Base-by-base conservation (phyloP, 2,888 invertebrate species). In the Carterocephalus palaemon region DNA sequence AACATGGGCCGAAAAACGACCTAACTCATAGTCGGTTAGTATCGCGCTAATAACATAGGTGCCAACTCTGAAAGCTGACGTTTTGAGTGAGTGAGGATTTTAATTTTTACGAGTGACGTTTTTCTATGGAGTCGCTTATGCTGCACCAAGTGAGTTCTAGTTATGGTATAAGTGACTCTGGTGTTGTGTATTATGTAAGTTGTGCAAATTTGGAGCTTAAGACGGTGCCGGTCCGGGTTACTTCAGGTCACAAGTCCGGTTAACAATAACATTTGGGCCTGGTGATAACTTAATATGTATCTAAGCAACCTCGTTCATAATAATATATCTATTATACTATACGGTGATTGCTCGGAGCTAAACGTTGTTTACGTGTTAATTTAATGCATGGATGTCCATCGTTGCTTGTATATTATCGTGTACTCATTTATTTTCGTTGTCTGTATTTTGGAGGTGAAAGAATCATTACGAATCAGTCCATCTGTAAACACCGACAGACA, bases 71-170 rank as follows among this genome's bases (percentile, higher is more conserved):
- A 56, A 57, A 54, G 58, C 60, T 58, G 58, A 57, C 60, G 58
- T 67, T 70, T 70, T 74, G 75, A 75, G 84, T 84, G 82, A 83
- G 85, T 84, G 83, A 67, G 70, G 69, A 57, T 69, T 72, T 72
- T 68, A 31, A 65, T 65, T 74, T 67, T 60, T 70, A 67, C 60
- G 61, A 64, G 68, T 62, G 67, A 62, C 58, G 15, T 26, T 34
- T 28, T 31, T 10, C 17, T 43, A 77, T 74, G 77, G 71, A 71
- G 65, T 58, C 62, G 63, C 65, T 67, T 64, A 59, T 64, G 67
- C 59, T 57, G 56, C 63, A 59, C 59, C 70, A 76, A 70, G 81
- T 81, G 78, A 77, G 78, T 77, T 70, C 8, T 16, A 55, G 41
- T 41, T 31, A 32, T n/a, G 31, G 40, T 32, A 31, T 23, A 15